Percentiles rank a stretch among this genome's conserved stretches.
Conservation (phyloP, 92 coral and sea anemone species). For the Palythoa grandiflora region DNA sequence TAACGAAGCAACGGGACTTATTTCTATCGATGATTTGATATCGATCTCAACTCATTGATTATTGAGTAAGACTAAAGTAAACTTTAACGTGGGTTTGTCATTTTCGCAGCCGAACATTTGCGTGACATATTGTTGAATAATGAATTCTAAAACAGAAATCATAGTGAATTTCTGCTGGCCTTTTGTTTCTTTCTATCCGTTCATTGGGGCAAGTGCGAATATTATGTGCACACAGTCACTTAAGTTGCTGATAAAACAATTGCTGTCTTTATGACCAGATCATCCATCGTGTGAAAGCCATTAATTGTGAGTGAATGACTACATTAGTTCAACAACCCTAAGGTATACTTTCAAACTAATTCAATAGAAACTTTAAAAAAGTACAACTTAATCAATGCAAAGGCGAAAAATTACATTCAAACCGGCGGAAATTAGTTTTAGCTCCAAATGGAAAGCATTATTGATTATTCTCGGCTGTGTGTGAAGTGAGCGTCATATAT, state of each 20-base stretch:
- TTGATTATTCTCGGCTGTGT: conserved; percentile 9
- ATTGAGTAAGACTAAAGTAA: background rate
- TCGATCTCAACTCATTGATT: background rate
- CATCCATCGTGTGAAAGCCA: conserved; percentile 13
- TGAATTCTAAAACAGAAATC: conserved; percentile 14
- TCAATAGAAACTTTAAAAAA: conserved; percentile 32
- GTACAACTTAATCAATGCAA: conserved; percentile 7
- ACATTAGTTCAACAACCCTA: conserved; percentile 31
- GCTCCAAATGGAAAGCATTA: conserved; percentile 5
- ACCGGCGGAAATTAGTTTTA: conserved; percentile 44
- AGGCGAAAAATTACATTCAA: conserved; percentile 17
- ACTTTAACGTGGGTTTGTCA: background rate
- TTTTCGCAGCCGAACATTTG: background rate
- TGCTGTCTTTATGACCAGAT: conserved; percentile 21
- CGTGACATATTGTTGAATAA: conserved; percentile 23
- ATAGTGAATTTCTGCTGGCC: background rate
- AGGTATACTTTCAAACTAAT: conserved; percentile 25
- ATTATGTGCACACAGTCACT: conserved; percentile 14
- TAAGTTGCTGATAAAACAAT: conserved; percentile 32
- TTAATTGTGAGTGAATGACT: conserved; percentile 27
- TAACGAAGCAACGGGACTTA: conserved; percentile 21
- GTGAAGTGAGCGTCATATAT: background rate
- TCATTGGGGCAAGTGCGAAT: conserved; percentile 29
- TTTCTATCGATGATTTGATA: conserved; percentile 10
- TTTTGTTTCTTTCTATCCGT: conserved; percentile 28